These are phyloP conservation scores for Drosophila subquinaria DNA, from an alignment of 2,888 invertebrate genomes.

Conservation along the genomic window DNA sequence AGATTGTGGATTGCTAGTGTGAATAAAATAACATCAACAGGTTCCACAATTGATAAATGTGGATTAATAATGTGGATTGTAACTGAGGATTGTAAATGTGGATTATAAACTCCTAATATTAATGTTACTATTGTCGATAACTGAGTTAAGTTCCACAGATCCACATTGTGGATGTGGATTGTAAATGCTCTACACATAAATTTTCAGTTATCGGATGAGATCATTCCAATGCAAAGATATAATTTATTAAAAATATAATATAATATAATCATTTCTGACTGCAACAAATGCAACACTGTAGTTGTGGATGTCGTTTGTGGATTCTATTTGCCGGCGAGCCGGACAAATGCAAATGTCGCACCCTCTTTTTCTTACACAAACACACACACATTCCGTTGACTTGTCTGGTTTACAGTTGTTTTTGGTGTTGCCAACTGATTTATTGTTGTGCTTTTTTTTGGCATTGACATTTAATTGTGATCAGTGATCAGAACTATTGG, in stretches of 20 bases:
- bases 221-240: constrained; percentile 20
- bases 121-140: no score
- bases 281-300: constrained; percentile 14
- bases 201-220: constrained; percentile 8
- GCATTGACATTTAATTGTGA: constrained; percentile 49
- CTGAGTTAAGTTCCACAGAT: no score
- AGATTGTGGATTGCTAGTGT: neutral
- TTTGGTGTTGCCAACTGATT: constrained; percentile 9
- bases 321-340: constrained; percentile 33
- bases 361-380: neutral
- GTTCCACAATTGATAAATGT: no score
- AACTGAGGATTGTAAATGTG: neutral
- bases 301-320: constrained; percentile 8
- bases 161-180: neutral
- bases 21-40: no score
- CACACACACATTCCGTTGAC: constrained; percentile 5
- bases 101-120: no score
- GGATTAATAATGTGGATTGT: neutral
- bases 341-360: constrained; percentile 26
- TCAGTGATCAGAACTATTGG: constrained; percentile 23
- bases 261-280: neutral
- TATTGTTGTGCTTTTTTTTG: constrained; percentile 17
- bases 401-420: constrained; percentile 17
- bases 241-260: no score
- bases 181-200: no score